These are phyloP conservation scores for Ganaspis brasiliensis DNA, from an alignment of 2,888 invertebrate species.

Conservation along the genomic window DNA sequence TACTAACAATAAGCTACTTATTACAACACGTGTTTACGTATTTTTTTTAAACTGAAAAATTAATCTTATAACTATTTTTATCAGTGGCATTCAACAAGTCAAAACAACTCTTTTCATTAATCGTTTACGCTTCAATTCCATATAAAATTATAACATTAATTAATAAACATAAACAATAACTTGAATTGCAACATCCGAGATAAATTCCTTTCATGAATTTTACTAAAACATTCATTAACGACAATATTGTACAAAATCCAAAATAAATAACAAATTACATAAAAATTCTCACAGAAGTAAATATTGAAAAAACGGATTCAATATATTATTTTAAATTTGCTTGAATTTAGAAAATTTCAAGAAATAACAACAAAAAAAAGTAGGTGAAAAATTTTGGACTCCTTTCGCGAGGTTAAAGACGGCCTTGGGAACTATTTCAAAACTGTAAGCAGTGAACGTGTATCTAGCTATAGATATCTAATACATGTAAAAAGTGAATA, in stretches of 20 bases:
- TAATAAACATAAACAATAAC: too few species aligned
- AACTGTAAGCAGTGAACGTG: conserved; percentile 33
- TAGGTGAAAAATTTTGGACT: background rate
- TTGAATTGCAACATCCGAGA: too few species aligned
- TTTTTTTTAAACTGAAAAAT: background rate
- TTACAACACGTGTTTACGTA: conserved; percentile 24
- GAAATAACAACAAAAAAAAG: background rate
- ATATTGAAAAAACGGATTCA: too few species aligned
- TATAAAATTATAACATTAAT: too few species aligned
- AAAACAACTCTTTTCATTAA: background rate
- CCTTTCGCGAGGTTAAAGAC: background rate
- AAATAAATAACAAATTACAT: too few species aligned
- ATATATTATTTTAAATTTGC: background rate
- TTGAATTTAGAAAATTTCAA: background rate
- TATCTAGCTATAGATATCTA: background rate
- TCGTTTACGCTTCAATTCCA: too few species aligned
- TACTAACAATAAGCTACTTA: conserved; percentile 10
- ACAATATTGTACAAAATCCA: too few species aligned
- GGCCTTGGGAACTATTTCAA: conserved; percentile 34
- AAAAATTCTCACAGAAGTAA: too few species aligned
- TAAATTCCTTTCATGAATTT: too few species aligned
- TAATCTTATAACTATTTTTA: background rate
- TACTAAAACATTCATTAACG: too few species aligned
- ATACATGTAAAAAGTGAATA: conserved; percentile 6
- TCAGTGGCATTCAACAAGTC: background rate